Evolutionary conservation across 2,797 vertebrate genomes (phyloP), one percentile per base, ranked within the genome.

Genomic region (Protonibea diacanthus): DNA sequence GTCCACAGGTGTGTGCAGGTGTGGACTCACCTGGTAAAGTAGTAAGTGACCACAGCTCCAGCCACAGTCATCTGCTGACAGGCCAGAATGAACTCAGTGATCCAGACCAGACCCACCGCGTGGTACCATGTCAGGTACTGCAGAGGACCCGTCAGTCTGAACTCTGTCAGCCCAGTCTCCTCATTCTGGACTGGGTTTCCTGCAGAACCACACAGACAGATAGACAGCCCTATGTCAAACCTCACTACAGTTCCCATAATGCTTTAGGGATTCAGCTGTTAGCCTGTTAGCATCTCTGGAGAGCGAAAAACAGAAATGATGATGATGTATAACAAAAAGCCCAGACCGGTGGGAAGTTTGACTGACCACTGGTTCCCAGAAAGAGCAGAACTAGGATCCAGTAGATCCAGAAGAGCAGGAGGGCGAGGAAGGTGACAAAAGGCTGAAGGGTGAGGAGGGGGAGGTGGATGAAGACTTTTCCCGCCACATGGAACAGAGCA

Each of bases 31-130:
- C 97, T 97, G 81, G 97, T 99, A 80, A 99, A 99, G 93, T 99
- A 99, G 92, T 99, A 99, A 0, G 98, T 99, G 79, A 99, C 98
- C 73, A 99, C 98, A 11, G 98, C 98, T 20, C 98, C 98, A 0
- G 97, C 97, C 40, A 99, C 97, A 0, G 97, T 98, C 98, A 99
- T 99, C 94, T 99, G 98, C 89, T 99, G 98, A 92, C 98, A 99
- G 0, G 98, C 98, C 69, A 99, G 91, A 82, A 99, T 98, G 90
- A 99, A 99, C 88, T 99, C 98, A 0, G 97, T 99, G 92, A 99
- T 97, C 98, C 98, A 99, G 76, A 99, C 94, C 48, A 99, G 95
- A 27, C 98, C 98, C 66, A 99, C 96, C 0, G 95, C 88, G 0
- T 99, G 98, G 92, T 97, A 99, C 97, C 97, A 98, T 93, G 96